These are phyloP conservation scores for Eriosoma lanigerum DNA, from an alignment of 1,140 invertebrate genomes.

Conservation along the genomic window DNA sequence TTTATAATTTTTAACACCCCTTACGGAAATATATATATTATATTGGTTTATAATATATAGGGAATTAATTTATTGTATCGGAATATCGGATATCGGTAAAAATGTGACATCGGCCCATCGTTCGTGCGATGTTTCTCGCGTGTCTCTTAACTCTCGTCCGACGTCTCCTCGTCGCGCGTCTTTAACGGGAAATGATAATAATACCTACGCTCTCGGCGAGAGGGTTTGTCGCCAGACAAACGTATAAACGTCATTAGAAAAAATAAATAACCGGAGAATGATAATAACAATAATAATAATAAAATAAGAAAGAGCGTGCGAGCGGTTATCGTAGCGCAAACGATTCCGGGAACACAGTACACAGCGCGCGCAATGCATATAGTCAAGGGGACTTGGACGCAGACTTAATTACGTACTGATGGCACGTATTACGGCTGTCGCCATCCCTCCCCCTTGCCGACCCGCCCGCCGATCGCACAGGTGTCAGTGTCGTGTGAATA, in stretches of 20 bases:
- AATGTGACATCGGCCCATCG: too few relatives aligned
- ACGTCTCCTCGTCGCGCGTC: too few relatives aligned
- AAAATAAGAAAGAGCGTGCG: not conserved
- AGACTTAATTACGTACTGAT: slow-evolving; percentile 49
- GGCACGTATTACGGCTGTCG: slow-evolving; percentile 50
- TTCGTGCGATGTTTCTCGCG: not conserved
- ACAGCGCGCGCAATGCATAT: not conserved
- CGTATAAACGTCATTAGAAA: not conserved
- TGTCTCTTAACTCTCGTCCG: too few relatives aligned
- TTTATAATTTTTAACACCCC: too few relatives aligned
- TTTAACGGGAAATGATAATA: too few relatives aligned
- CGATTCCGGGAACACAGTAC: slow-evolving; percentile 23
- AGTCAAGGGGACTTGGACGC: slow-evolving; percentile 26
- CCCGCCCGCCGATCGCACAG: not conserved
- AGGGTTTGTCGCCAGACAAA: not conserved
- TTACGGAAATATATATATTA: too few relatives aligned
- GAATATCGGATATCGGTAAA: too few relatives aligned
- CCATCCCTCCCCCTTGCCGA: not conserved
- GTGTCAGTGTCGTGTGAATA: slow-evolving; percentile 35
- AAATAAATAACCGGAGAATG: not conserved
- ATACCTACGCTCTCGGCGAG: not conserved
- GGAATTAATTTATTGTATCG: too few relatives aligned
- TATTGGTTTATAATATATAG: too few relatives aligned
- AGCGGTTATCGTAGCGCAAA: slow-evolving; percentile 7
- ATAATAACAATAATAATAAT: not conserved